Evolutionary conservation across 2,888 invertebrate genomes (phyloP).

Genomic region (Epirrhoe tristata): DNA sequence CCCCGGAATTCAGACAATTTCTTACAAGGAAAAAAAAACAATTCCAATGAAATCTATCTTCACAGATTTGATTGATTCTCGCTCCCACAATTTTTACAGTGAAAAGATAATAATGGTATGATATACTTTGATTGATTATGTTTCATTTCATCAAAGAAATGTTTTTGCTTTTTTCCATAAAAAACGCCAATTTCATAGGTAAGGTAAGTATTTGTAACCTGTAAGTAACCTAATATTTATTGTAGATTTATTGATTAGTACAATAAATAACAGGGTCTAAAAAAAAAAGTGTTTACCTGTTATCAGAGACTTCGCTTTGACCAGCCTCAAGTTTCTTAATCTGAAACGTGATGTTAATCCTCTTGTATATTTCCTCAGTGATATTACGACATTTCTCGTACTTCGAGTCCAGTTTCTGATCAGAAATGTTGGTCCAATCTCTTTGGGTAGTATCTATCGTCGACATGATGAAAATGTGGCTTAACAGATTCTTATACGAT

Average conservation of each 20-base stretch:
- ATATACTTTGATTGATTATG: too few relatives aligned
- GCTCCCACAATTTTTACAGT: constrained; percentile 1
- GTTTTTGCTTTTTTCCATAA: too few relatives aligned
- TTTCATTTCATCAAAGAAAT: too few relatives aligned
- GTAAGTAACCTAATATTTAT: too few relatives aligned
- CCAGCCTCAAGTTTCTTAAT: constrained; percentile 73
- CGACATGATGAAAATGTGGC: constrained; percentile 64
- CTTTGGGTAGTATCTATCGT: constrained; percentile 62
- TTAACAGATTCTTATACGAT: constrained; percentile 62
- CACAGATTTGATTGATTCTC: not conserved
- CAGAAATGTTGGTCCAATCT: constrained; percentile 61
- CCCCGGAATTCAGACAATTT: too few relatives aligned
- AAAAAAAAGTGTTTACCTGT: constrained; percentile 58
- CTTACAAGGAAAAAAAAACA: not conserved
- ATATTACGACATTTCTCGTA: constrained; percentile 81
- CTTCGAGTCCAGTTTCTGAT: constrained; percentile 64
- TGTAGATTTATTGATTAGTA: too few relatives aligned
- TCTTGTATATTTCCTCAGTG: constrained; percentile 80
- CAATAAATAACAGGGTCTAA: too few relatives aligned
- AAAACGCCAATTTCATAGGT: too few relatives aligned
- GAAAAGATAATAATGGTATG: too few relatives aligned
- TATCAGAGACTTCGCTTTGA: constrained; percentile 71
- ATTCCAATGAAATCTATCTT: constrained; percentile 2
- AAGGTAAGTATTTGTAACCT: too few relatives aligned
- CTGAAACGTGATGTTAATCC: constrained; percentile 80